Evolutionary conservation across 2,113 vertebrate species (phyloP), one percentile per base, ranked within the genome.

Genomic region (Balaenoptera acutorostrata): DNA sequence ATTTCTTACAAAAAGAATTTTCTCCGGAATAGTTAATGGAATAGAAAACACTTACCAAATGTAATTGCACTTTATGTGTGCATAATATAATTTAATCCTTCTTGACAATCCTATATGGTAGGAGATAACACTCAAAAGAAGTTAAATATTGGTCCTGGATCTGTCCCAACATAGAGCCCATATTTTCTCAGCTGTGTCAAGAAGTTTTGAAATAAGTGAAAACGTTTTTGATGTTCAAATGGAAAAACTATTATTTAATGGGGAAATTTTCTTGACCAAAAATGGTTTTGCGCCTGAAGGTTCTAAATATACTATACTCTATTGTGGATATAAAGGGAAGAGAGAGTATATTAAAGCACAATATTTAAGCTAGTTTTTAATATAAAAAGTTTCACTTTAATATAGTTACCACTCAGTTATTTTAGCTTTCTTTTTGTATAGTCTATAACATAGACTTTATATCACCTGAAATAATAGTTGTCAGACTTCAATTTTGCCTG

Each of bases 391-490:
- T 46, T 9, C 2, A 64, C 7, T 64, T 63, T 80, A 89, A 15
- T 64, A 52, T 84, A 33, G 12, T 77, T 85, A 75, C 68, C 69
- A n/a, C 8, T 41, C 33, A 57, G 8, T 80, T 86, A 90, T 81
- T 86, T 96, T 90, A 64, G 36, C 80, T 85, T 90, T 84, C 52
- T 55, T 92, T 75, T 88, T 82, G 8, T 82, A 12, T 88, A 77
- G 36, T 69, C 23, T 82, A 15, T 87, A 64, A 78, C 41, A 44
- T 31, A 68, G 64, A 90, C 39, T 84, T 66, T 85, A 57, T 87
- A 46, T 68, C 17, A 71, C 29, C 15, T 55, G 33, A 84, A 96
- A 57, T 84, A 80, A 39, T 44, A 87, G 55, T 44, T 83, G 44
- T 72, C 12, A 63, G 29, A 44, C 14, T 88, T 84, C 8, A 71